These are phyloP conservation scores for Fregata magnificens DNA, from an alignment of 2,113 vertebrate genomes.

Conservation along the genomic window DNA sequence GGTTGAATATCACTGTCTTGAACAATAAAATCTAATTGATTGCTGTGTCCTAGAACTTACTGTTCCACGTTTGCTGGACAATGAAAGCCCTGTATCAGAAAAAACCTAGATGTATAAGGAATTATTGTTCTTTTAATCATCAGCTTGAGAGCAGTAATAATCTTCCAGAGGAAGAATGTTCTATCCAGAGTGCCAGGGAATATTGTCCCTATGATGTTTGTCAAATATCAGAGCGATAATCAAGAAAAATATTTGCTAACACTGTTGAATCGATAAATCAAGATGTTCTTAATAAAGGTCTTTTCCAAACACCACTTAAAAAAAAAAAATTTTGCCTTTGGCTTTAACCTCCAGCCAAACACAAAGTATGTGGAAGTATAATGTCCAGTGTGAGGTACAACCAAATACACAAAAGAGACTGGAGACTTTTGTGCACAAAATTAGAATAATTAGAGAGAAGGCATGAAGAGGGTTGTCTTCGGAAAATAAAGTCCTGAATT, in stretches of 20 bases:
- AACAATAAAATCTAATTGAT: slow-evolving; percentile 37
- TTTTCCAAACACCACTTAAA: background rate
- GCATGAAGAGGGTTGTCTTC: accelerated
- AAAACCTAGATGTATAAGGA: background rate
- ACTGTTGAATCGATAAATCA: background rate
- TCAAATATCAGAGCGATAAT: background rate
- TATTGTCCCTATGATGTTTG: background rate
- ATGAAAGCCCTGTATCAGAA: background rate
- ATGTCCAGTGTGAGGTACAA: accelerated
- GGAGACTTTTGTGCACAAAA: background rate
- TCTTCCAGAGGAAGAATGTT: background rate
- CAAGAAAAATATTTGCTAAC: background rate
- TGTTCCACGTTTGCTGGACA: slow-evolving; percentile 2
- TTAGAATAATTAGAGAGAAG: background rate
- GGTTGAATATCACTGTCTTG: background rate
- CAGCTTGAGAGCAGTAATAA: background rate
- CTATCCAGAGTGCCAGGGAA: background rate
- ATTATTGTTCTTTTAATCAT: background rate
- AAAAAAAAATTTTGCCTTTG: background rate
- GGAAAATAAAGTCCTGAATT: background rate
- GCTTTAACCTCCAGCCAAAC: background rate
- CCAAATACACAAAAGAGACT: background rate
- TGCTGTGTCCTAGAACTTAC: slow-evolving; percentile 20
- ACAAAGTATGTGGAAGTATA: background rate
- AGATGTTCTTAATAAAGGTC: background rate